phyloP scores from a whole-genome alignment of 2,888 invertebrate genomes.

The Brachylomia viminalis region DNA sequence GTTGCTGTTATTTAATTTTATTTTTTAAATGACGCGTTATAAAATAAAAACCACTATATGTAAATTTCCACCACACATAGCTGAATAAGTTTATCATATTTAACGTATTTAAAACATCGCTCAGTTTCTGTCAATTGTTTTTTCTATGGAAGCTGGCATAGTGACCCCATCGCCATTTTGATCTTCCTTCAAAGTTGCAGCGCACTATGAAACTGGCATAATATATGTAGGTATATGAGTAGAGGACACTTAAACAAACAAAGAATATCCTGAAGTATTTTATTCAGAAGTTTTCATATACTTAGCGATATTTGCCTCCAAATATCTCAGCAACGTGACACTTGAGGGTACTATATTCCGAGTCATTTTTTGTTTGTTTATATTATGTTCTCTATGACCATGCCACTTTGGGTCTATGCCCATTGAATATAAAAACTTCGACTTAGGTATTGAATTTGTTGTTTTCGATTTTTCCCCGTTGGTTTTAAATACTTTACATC shows the following conservation, averaged over 20 bases:
- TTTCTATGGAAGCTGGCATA: not conserved
- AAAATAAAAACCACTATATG: not conserved
- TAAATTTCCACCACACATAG: not conserved
- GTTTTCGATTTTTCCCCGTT: constrained; percentile 7
- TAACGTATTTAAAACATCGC: not conserved
- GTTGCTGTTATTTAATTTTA: not conserved
- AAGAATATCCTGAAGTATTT: not conserved
- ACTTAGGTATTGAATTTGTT: not conserved
- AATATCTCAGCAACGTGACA: not conserved
- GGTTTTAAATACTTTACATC: not conserved
- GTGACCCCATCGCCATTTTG: not conserved
- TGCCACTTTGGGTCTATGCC: not conserved
- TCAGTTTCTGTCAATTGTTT: not conserved
- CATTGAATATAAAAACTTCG: constrained; percentile 1
- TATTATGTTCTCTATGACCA: not conserved
- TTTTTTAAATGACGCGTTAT: not conserved
- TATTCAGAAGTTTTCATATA: not conserved
- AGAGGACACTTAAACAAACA: not conserved
- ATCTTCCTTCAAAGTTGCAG: not conserved
- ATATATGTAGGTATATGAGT: not conserved
- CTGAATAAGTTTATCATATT: not conserved
- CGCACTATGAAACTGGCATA: not conserved
- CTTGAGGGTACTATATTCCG: not conserved
- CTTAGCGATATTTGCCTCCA: not conserved
- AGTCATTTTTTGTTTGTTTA: not conserved